Evolutionary conservation across 2,797 vertebrate genomes (phyloP).

Genomic region (Sebastes matsubarae): DNA sequence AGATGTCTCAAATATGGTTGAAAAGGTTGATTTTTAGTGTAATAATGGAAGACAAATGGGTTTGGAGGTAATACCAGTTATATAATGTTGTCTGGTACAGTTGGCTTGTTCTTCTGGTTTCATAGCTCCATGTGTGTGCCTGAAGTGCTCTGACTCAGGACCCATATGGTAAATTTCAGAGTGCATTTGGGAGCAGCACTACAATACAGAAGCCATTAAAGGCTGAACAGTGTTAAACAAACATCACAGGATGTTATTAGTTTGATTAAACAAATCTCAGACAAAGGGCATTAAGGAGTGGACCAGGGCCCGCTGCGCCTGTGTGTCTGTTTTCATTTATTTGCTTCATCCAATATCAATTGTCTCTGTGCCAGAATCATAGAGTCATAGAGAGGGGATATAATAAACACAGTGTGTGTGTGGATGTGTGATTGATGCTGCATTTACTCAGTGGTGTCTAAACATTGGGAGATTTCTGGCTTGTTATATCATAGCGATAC

Average conservation of each 20-base stretch:
- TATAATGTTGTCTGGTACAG: background rate
- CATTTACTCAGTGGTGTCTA: conserved; percentile 35
- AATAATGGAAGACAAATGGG: background rate
- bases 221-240: conserved; percentile 66
- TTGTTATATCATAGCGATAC: background rate
- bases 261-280: conserved; percentile 65
- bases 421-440: background rate
- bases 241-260: conserved; percentile 71
- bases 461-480: conserved; percentile 7
- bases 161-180: conserved; percentile 40
- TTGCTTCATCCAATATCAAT: conserved; percentile 46
- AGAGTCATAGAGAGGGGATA: conserved; percentile 12
- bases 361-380: conserved; percentile 34
- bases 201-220: conserved; percentile 60
- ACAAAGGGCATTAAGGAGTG: conserved; percentile 48
- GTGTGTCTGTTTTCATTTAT: conserved; percentile 41
- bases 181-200: conserved; percentile 29
- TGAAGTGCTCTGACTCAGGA: conserved; percentile 24
- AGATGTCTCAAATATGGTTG: background rate
- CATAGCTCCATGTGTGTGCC: background rate
- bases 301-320: background rate
- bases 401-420: conserved; percentile 26
- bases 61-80: background rate
- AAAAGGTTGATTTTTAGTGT: background rate
- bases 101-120: background rate